Evolutionary conservation across 2,797 vertebrate species (phyloP).

Genomic region (Rhincodon typus): DNA sequence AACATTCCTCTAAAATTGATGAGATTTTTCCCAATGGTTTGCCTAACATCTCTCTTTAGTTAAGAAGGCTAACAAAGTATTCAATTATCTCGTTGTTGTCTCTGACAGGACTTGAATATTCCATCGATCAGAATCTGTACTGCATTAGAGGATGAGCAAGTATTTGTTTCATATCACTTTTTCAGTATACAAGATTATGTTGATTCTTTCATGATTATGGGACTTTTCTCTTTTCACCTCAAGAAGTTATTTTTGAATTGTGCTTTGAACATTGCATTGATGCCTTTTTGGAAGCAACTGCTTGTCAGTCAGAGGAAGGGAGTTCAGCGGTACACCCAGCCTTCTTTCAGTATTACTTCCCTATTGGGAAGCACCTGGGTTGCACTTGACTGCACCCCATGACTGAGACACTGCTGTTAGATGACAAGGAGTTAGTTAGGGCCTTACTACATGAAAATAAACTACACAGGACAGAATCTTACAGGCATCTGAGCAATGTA

Average conservation of each 20-base stretch:
- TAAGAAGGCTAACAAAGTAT: neutral
- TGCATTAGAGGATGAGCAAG: neutral
- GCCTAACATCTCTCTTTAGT: neutral
- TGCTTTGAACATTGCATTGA: neutral
- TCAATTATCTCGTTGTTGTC: neutral
- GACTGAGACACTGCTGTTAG: neutral
- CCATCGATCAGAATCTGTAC: neutral
- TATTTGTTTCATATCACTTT: neutral
- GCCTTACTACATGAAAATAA: neutral
- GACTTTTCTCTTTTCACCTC: neutral
- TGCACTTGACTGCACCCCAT: neutral
- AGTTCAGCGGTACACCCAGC: neutral
- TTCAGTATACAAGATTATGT: neutral
- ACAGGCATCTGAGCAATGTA: too few species aligned
- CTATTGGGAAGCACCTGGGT: neutral
- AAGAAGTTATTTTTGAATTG: neutral
- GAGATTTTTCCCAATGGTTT: neutral
- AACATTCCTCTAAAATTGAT: neutral
- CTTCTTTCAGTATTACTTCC: neutral
- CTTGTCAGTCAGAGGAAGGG: neutral
- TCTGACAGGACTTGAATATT: neutral
- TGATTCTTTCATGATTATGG: neutral
- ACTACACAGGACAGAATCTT: too few species aligned
- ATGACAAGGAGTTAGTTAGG: neutral
- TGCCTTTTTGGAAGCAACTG: neutral